phyloP scores from a whole-genome alignment of 2,888 invertebrate genomes.

The Dynastes tityus region DNA sequence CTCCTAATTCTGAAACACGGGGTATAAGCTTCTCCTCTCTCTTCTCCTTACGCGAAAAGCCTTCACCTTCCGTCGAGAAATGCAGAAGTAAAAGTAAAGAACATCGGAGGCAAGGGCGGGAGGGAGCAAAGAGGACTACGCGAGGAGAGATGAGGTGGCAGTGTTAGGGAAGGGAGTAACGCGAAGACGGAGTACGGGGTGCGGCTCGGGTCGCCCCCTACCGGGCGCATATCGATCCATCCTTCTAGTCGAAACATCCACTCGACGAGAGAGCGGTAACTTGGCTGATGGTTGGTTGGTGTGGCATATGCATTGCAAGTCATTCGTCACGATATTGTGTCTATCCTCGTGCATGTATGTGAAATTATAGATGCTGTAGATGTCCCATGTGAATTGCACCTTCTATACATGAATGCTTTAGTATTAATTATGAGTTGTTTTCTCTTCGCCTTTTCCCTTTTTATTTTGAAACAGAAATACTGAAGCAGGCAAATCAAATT shows the following conservation, averaged over 20 bases:
- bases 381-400: too few relatives aligned
- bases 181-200: slow-evolving; percentile 55
- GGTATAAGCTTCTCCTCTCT: too few relatives aligned
- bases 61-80: slow-evolving; percentile 30
- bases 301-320: slow-evolving; percentile 24
- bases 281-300: background rate
- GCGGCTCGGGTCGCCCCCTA: slow-evolving; percentile 64
- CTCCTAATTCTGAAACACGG: too few relatives aligned
- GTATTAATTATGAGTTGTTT: background rate
- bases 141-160: background rate
- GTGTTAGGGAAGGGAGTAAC: slow-evolving; percentile 41
- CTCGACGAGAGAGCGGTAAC: slow-evolving; percentile 43
- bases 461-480: too few relatives aligned
- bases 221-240: slow-evolving; percentile 63
- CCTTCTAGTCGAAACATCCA: slow-evolving; percentile 56
- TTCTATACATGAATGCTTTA: background rate
- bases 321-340: slow-evolving; percentile 10
- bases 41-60: background rate
- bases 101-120: slow-evolving; percentile 54
- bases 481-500: too few relatives aligned
- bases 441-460: too few relatives aligned
- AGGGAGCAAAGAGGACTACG: slow-evolving; percentile 1
- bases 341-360: background rate
- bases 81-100: slow-evolving; percentile 55
- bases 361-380: too few relatives aligned